Conservation (phyloP, 2,797 vertebrate genomes). For the Loriculus beryllinus region DNA sequence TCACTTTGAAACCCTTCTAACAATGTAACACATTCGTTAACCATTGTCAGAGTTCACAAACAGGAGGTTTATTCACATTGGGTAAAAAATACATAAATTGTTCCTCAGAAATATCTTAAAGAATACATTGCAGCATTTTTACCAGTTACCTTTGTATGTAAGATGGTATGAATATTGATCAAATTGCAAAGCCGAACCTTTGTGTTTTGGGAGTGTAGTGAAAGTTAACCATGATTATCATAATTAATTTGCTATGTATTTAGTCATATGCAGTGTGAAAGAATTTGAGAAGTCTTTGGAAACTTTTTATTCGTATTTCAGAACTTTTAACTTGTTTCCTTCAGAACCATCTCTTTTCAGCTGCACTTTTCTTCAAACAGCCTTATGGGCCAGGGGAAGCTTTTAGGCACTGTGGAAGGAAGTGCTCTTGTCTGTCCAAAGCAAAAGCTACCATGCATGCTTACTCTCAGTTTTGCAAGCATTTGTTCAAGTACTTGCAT, state of each 20-base stretch:
- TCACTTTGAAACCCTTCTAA: constrained; percentile 51
- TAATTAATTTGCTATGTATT: constrained; percentile 27
- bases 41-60: background rate
- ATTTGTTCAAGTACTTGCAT: background rate
- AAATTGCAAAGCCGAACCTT: constrained; percentile 51
- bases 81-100: background rate
- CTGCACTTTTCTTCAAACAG: background rate
- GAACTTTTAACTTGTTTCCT: background rate
- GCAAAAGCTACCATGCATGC: background rate
- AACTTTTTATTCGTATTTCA: background rate
- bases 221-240: constrained; percentile 42
- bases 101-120: constrained; percentile 30
- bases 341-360: background rate
- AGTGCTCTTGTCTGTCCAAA: background rate
- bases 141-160: constrained; percentile 29
- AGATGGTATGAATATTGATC: constrained; percentile 55
- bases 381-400: background rate
- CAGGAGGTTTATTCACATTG: background rate
- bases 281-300: background rate
- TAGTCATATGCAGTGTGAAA: constrained; percentile 29
- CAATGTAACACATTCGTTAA: constrained; percentile 14
- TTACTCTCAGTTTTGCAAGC: background rate
- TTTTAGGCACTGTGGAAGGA: background rate
- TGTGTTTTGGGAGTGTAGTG: constrained; percentile 32
- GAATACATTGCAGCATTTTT: constrained; percentile 33